Percentiles rank a stretch among this genome's conserved stretches.
phyloP scores from a whole-genome alignment of 2,797 vertebrate genomes.

The Smutsia temminckii region DNA sequence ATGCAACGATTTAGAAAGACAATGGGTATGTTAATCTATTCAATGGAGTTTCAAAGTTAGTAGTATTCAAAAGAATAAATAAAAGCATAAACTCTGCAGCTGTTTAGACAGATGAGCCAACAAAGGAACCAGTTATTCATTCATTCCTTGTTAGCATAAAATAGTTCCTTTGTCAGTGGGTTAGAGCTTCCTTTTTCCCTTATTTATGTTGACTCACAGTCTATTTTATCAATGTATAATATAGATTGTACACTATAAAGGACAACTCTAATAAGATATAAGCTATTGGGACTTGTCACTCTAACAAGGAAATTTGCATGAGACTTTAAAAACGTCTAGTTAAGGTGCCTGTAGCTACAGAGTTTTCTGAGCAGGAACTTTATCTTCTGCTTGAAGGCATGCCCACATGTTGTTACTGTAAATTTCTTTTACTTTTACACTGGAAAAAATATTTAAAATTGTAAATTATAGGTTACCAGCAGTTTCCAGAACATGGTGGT shows the following conservation, averaged over 20 bases:
- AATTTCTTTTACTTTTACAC: constrained; percentile 19
- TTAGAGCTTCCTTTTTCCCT: constrained; percentile 33
- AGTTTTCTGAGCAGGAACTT: constrained; percentile 1
- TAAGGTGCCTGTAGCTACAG: not conserved
- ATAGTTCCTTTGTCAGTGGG: constrained; percentile 52
- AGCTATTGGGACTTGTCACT: constrained; percentile 37
- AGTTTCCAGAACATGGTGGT: not conserved
- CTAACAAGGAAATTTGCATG: constrained; percentile 41
- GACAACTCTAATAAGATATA: constrained; percentile 44
- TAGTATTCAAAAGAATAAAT: constrained; percentile 77
- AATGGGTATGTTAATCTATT: constrained; percentile 75
- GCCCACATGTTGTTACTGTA: not conserved
- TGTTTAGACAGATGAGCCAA: constrained; percentile 76
- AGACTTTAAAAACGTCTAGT: constrained; percentile 34
- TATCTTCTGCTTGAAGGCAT: constrained; percentile 29
- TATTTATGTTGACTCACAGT: constrained; percentile 11
- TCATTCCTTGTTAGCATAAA: constrained; percentile 66
- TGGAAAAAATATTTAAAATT: constrained; percentile 11
- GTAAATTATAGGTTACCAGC: not conserved
- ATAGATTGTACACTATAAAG: constrained; percentile 15
- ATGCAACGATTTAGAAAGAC: constrained; percentile 79
- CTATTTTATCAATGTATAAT: constrained; percentile 27
- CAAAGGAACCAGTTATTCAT: constrained; percentile 65
- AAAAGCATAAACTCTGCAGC: constrained; percentile 75
- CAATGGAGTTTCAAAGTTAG: constrained; percentile 72